Evolutionary conservation across 2,113 vertebrate genomes (phyloP), one percentile per base, ranked within the genome.

Genomic region (Mastomys natalensis): DNA sequence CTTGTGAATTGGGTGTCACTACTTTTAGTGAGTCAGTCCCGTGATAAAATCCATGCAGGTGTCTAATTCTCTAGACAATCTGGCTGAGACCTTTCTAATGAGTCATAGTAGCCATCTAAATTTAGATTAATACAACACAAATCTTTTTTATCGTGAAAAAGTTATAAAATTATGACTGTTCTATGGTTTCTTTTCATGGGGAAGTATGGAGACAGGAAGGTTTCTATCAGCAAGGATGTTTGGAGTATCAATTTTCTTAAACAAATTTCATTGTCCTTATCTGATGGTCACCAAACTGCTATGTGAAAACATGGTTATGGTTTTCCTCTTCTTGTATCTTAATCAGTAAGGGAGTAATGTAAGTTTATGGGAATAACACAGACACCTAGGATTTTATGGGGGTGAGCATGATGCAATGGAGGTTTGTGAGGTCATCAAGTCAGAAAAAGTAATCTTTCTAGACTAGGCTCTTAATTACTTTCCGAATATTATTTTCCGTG

Each of bases 211-310:
- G 21, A 21, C 17, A 89, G 60, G 29, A 9, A 92, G 55, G n/a
- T 72, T 86, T 48, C 37, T 62, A 43, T 48, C 11, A 73, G 40
- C 2, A 16, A 89, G 12, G 16, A 84, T 82, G 66, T 89, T 95
- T 90, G 77, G 5, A 94, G 53, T 76, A 77, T 48, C 2, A n/a
- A 26, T 96, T 91, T 85, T 85, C 85, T 74, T 88, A 91, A 86
- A n/a, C 84, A 95, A 93, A 66, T 76, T 31, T 94, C 58, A 55
- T 85, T 89, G 53, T 58, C n/a, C 34, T 97, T 87, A 93, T 87
- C 78, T 94, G 48, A 84, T 64, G 37, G 26, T 53, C 15, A 0
- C 16, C 95, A 64, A 93, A 72, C 22, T 84, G 7, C n/a, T 84
- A 64, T 26, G 51, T 64, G 17, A 87, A 87, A 37, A 74, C 29